These are phyloP conservation scores for Odocoileus virginianus DNA, from an alignment of 2,113 vertebrate species.

Conservation along the genomic window DNA sequence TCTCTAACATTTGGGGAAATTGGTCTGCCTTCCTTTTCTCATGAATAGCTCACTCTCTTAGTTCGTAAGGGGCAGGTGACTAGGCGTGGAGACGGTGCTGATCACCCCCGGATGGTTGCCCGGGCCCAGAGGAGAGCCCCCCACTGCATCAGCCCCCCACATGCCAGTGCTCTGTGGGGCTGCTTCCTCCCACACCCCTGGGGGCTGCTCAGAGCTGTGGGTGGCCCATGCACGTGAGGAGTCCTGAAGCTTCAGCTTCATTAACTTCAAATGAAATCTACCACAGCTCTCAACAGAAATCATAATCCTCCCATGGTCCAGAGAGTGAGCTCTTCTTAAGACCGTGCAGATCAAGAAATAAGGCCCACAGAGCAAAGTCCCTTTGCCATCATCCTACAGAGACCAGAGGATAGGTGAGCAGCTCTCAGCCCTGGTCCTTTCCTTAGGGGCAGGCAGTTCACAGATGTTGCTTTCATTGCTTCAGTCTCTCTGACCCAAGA, in stretches of 20 bases:
- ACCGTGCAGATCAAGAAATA: not conserved
- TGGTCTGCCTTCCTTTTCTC: not conserved
- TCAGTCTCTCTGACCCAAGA: not conserved
- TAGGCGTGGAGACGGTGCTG: not conserved
- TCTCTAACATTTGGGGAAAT: not conserved
- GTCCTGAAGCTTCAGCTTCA: not conserved
- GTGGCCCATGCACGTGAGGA: not conserved
- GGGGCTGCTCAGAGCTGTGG: not conserved
- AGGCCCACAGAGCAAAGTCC: not conserved
- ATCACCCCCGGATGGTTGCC: not conserved
- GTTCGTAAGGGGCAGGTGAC: not conserved
- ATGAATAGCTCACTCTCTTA: not conserved
- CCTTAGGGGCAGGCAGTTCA: not conserved
- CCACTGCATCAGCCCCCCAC: fast-evolving
- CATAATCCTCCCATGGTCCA: not conserved
- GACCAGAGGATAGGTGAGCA: not conserved
- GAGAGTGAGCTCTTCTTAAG: not conserved
- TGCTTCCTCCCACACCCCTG: not conserved
- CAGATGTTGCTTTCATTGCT: not conserved
- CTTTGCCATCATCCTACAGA: not conserved
- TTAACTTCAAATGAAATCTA: not conserved
- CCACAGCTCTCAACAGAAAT: not conserved
- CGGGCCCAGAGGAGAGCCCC: too few species aligned
- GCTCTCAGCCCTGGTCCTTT: not conserved
- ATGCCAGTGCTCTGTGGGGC: fast-evolving